Percentiles rank a stretch among this genome's conserved stretches.
Conservation (phyloP, 1,140 invertebrate species). For the Palaemon carinicauda region DNA sequence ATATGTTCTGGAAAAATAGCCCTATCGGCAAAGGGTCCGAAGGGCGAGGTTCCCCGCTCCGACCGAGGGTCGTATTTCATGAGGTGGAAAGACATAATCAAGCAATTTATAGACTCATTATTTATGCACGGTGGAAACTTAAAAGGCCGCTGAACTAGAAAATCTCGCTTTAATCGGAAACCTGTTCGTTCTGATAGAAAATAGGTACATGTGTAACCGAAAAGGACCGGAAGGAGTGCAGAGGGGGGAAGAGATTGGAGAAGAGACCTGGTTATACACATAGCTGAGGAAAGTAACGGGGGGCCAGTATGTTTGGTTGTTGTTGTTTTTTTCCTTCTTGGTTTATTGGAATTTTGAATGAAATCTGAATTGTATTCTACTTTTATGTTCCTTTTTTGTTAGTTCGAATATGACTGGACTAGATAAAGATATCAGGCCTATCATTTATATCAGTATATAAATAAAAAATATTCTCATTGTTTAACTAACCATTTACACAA, state of each 20-base stretch:
- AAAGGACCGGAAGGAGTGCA: background rate
- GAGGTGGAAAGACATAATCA: constrained; percentile 35
- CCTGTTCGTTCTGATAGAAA: background rate
- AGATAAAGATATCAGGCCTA: too few relatives aligned
- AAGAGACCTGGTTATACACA: too few relatives aligned
- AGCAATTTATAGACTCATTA: constrained; percentile 49
- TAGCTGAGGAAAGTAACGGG: background rate
- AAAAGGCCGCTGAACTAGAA: constrained; percentile 28
- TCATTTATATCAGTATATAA: too few relatives aligned
- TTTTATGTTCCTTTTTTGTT: too few relatives aligned
- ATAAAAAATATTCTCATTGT: background rate
- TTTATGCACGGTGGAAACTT: constrained; percentile 29
- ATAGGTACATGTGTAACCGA: background rate
- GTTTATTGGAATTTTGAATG: too few relatives aligned
- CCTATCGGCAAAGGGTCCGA: background rate
- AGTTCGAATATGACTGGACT: too few relatives aligned
- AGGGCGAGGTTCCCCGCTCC: background rate
- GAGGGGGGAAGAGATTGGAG: background rate
- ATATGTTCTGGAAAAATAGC: background rate
- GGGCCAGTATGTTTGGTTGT: background rate
- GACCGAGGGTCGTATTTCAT: background rate
- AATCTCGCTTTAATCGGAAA: constrained; percentile 14
- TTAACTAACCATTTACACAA: background rate
- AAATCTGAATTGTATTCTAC: too few relatives aligned
- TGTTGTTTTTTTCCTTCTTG: too few relatives aligned